Evolutionary conservation across 2,797 vertebrate species (phyloP).

Genomic region (Meriones psammophilus): DNA sequence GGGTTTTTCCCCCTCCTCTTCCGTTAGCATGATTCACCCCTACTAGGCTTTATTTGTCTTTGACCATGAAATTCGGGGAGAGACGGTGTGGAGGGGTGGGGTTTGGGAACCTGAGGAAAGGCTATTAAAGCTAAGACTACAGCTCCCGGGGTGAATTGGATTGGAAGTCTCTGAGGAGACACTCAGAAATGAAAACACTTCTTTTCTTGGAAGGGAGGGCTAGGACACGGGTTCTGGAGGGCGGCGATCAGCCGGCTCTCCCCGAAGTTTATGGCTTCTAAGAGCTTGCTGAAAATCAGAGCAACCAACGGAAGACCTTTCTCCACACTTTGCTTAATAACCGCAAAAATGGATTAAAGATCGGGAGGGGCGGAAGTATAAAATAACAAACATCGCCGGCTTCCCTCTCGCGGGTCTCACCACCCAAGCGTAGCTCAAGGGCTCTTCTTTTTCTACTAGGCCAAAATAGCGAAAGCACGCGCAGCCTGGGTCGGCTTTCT

Average conservation of each 20-base stretch:
- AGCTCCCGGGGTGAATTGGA: not conserved
- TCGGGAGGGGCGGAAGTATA: not conserved
- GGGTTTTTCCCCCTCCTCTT: not conserved
- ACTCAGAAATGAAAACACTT: not conserved
- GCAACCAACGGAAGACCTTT: accelerated
- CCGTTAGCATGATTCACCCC: not conserved
- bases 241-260: not conserved
- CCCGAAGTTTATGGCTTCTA: accelerated
- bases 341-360: slow-evolving; percentile 68
- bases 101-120: not conserved
- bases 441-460: not conserved
- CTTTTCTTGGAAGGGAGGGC: not conserved
- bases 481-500: not conserved
- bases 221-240: not conserved
- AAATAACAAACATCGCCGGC: not conserved
- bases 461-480: not conserved
- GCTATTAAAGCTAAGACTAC: not conserved
- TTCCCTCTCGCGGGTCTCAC: not conserved
- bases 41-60: slow-evolving; percentile 53
- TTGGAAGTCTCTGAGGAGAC: too few relatives aligned
- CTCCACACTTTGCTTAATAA: slow-evolving; percentile 14
- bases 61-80: slow-evolving; percentile 20
- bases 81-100: not conserved
- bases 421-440: not conserved
- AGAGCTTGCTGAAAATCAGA: not conserved